phyloP scores from a whole-genome alignment of 2,113 vertebrate genomes.

The Seriola rivoliana region DNA sequence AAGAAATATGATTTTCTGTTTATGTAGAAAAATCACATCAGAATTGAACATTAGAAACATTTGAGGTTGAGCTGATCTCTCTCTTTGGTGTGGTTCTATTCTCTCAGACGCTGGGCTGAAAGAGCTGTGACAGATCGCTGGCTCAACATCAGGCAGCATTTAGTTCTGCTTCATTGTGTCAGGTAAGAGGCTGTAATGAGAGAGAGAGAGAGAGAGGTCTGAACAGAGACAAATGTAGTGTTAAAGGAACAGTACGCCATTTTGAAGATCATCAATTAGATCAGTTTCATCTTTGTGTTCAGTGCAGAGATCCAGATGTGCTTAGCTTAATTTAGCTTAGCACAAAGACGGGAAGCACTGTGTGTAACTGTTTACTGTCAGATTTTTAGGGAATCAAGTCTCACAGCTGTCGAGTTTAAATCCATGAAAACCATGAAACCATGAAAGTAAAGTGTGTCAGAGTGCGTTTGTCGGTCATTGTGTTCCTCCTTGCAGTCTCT shows the following conservation, averaged over 20 bases:
- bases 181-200: conserved; percentile 61
- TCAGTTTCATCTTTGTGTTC: neutral
- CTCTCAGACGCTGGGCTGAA: conserved; percentile 3
- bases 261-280: neutral
- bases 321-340: too few relatives aligned
- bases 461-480: too few relatives aligned
- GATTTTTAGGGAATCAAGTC: too few relatives aligned
- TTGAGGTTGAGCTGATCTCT: neutral
- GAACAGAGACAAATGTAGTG: too few relatives aligned
- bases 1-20: neutral
- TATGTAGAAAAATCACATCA: neutral
- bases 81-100: neutral
- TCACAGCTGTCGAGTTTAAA: too few relatives aligned
- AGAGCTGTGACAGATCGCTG: conserved; percentile 72
- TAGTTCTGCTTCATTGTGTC: conserved; percentile 72
- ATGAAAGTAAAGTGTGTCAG: too few relatives aligned
- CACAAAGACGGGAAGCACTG: too few relatives aligned
- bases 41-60: neutral
- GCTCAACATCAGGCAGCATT: conserved; percentile 49
- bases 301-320: too few relatives aligned
- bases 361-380: too few relatives aligned
- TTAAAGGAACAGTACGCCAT: conserved; percentile 13
- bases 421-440: too few relatives aligned
- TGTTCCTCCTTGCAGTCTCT: too few relatives aligned
- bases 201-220: neutral